Evolutionary conservation across 2,797 vertebrate species (phyloP), one percentile per base, ranked within the genome.

Genomic region (Danio tinwini): DNA sequence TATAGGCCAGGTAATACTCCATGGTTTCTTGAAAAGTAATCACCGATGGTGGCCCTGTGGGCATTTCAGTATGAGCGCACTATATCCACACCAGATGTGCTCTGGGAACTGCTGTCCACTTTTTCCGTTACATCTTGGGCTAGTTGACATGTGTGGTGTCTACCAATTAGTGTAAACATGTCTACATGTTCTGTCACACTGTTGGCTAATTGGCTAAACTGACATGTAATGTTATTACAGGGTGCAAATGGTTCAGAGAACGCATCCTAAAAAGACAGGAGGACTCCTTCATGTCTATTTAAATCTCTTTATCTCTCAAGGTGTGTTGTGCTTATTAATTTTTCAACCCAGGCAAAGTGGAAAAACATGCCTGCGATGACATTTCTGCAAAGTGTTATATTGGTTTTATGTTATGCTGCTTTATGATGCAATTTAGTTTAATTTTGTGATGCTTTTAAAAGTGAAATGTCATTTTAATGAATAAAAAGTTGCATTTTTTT

Each of bases 1-100:
- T 79, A 74, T 14, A 39, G 40, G 69, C 74, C 82, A 81, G 47
- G 69, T 83, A 65, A 78, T 82, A 76, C 70, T 87, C 83, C 53
- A 69, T 74, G 81, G 78, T 84, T 81, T 79, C 76, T 68, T 82
- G 70, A 83, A 71, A 71, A 81, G 74, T 80, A 78, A 85, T 86
- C 82, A 85, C 77, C 70, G 82, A 69, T 44, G 74, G 69, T 78
- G 77, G 37, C 74, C 79, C 75, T 49, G 1, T 59, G 79, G 65
- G 65, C 52, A 70, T 45, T 71, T 56, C 16, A 71, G 78, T 74
- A 64, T 62, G 49, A 75, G 64, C 70, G 65, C 19, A 72, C 74
- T 76, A 76, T 37, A 79, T 76, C 74, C 59, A 76, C 78, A 81
- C 50, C 78, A 81, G 71, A 75, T 80, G 56, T 52, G 44, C 70